These are phyloP conservation scores for Adela reaumurella DNA, from an alignment of 2,888 invertebrate genomes.

Conservation along the genomic window DNA sequence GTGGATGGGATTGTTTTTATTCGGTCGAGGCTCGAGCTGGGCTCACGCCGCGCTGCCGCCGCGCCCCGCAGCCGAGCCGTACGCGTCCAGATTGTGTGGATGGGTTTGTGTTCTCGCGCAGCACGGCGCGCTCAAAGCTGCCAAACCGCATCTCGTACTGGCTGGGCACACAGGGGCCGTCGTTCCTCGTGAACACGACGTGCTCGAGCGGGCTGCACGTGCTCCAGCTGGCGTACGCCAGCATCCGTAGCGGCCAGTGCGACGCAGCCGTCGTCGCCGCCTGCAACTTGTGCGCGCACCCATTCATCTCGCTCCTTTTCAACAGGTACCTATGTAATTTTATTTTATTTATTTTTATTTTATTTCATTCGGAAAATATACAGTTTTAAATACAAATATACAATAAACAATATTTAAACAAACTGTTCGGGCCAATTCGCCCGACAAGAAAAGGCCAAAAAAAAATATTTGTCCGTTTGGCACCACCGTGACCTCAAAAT, in stretches of 20 bases:
- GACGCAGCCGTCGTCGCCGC: slow-evolving; percentile 61
- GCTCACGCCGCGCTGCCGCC: no score
- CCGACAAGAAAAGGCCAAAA: no score
- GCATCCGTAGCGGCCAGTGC: slow-evolving; percentile 27
- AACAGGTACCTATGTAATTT: slow-evolving; percentile 19
- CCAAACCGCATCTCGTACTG: slow-evolving; percentile 41
- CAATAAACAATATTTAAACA: background rate
- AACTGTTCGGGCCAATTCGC: no score
- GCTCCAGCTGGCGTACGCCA: slow-evolving; percentile 26
- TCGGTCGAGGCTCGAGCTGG: no score
- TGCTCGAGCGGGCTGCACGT: slow-evolving; percentile 30
- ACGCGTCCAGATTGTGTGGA: no score
- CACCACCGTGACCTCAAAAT: no score
- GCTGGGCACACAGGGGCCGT: slow-evolving; percentile 36
- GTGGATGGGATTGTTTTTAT: no score
- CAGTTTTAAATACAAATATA: no score
- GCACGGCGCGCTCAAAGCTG: slow-evolving; percentile 33
- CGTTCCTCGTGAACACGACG: slow-evolving; percentile 26
- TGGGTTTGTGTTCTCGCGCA: no score
- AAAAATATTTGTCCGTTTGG: no score
- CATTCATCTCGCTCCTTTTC: slow-evolving; percentile 33
- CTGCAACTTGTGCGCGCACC: slow-evolving; percentile 54
- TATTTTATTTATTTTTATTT: no score
- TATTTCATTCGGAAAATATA: no score
- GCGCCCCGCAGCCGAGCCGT: background rate